These are phyloP conservation scores for Formica selysi DNA, from an alignment of 1,140 invertebrate species.

Conservation along the genomic window DNA sequence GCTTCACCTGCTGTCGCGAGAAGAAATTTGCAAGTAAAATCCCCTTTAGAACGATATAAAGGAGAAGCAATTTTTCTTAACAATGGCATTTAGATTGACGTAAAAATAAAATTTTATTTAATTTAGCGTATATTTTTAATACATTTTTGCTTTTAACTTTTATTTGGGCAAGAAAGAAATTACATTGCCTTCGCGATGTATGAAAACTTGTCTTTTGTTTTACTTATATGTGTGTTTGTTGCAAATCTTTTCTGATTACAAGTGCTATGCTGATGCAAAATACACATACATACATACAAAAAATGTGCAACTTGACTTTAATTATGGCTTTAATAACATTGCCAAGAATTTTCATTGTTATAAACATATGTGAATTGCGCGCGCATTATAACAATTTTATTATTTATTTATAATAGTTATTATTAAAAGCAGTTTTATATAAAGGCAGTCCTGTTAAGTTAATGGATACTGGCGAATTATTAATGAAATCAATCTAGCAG, in stretches of 20 bases:
- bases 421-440: background rate
- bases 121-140: background rate
- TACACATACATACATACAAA: too few species aligned
- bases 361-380: background rate
- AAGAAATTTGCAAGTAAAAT: conserved; percentile 38
- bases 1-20: background rate
- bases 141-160: background rate
- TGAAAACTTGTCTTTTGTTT: background rate
- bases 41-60: background rate
- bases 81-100: conserved; percentile 5
- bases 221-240: background rate
- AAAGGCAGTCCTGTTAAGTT: background rate
- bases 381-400: background rate
- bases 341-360: background rate
- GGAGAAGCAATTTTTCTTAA: background rate
- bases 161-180: background rate
- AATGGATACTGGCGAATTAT: background rate
- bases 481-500: background rate
- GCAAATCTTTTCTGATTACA: background rate
- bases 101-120: background rate
- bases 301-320: background rate
- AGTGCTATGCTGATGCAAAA: background rate
- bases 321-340: background rate
- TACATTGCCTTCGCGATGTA: background rate
- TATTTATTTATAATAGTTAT: background rate